Conservation (phyloP, 2,113 vertebrate species). For the Peromyscus leucopus region DNA sequence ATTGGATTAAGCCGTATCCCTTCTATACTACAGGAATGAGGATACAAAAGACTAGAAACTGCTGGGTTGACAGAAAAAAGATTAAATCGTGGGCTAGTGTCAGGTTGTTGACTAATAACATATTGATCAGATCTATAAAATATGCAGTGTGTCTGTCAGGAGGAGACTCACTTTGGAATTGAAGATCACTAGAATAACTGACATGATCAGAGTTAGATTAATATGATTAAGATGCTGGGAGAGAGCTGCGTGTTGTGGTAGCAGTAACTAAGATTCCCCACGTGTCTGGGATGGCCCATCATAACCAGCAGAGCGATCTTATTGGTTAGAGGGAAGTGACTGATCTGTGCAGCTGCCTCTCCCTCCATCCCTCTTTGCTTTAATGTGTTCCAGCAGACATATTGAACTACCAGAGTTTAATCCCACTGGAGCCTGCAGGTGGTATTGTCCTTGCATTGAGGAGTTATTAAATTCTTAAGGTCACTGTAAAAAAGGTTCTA, state of each 20-base stretch:
- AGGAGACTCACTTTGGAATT: slow-evolving; percentile 86
- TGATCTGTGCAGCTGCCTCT: slow-evolving; percentile 79
- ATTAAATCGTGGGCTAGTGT: slow-evolving; percentile 93
- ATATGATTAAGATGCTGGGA: slow-evolving; percentile 79
- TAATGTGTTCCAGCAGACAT: slow-evolving; percentile 87
- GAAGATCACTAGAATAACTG: slow-evolving; percentile 89
- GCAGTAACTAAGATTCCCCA: slow-evolving; percentile 69
- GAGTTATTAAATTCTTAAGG: slow-evolving; percentile 94
- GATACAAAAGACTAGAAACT: slow-evolving; percentile 84
- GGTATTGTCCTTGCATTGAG: slow-evolving; percentile 89
- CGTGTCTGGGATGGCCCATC: slow-evolving; percentile 62
- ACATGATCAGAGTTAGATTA: slow-evolving; percentile 87
- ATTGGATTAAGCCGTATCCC: slow-evolving; percentile 88
- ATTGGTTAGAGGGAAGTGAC: slow-evolving; percentile 68
- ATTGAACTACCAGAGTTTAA: slow-evolving; percentile 87
- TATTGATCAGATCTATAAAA: slow-evolving; percentile 94
- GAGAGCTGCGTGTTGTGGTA: slow-evolving; percentile 65
- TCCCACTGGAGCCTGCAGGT: slow-evolving; percentile 89
- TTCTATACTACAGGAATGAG: slow-evolving; percentile 81
- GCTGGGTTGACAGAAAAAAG: slow-evolving; percentile 90
- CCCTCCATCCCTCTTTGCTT: slow-evolving; percentile 69
- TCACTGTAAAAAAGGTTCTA: slow-evolving; percentile 89
- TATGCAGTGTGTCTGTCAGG: slow-evolving; percentile 93
- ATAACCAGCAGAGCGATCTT: slow-evolving; percentile 49
- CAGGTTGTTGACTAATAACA: slow-evolving; percentile 96